Conservation (phyloP, 2,113 vertebrate species). For the Periophthalmus modestus region DNA sequence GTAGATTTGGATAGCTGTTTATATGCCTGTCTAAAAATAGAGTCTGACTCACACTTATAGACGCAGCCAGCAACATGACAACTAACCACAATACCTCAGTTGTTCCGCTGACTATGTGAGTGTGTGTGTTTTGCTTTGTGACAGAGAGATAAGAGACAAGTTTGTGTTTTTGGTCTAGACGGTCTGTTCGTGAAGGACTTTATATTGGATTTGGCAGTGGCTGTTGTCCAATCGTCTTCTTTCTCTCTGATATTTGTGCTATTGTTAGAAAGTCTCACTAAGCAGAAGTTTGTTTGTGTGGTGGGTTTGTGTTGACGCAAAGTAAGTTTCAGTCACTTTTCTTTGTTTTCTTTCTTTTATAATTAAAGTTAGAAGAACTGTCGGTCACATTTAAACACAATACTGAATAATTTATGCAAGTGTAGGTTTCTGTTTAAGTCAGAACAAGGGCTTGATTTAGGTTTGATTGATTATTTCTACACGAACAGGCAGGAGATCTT, state of each 20-base stretch:
- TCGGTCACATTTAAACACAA: not conserved
- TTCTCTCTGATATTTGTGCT: slow-evolving; percentile 24
- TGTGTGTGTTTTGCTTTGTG: slow-evolving; percentile 30
- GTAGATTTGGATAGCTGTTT: slow-evolving; percentile 64
- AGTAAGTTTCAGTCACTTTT: not conserved
- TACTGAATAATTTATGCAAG: not conserved
- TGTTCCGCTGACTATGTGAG: slow-evolving; percentile 49
- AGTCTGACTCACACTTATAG: slow-evolving; percentile 64
- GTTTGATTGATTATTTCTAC: not conserved
- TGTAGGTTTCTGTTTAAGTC: not conserved
- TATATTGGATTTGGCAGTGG: slow-evolving; percentile 28
- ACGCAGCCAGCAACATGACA: slow-evolving; percentile 56
- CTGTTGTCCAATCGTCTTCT: slow-evolving; percentile 33
- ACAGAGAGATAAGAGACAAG: slow-evolving; percentile 52
- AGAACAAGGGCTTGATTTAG: no score
- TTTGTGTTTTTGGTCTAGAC: slow-evolving; percentile 25
- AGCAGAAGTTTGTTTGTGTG: slow-evolving; percentile 33
- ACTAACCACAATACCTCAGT: slow-evolving; percentile 73
- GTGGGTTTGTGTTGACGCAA: slow-evolving; percentile 31
- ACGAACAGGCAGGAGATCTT: not conserved
- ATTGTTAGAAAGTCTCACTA: slow-evolving; percentile 37
- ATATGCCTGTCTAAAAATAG: slow-evolving; percentile 71
- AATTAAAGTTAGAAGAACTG: not conserved
- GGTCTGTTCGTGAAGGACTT: slow-evolving; percentile 41
- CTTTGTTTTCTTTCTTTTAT: not conserved